Conservation (phyloP, 1,140 invertebrate species). For the Heliconius nattereri region DNA sequence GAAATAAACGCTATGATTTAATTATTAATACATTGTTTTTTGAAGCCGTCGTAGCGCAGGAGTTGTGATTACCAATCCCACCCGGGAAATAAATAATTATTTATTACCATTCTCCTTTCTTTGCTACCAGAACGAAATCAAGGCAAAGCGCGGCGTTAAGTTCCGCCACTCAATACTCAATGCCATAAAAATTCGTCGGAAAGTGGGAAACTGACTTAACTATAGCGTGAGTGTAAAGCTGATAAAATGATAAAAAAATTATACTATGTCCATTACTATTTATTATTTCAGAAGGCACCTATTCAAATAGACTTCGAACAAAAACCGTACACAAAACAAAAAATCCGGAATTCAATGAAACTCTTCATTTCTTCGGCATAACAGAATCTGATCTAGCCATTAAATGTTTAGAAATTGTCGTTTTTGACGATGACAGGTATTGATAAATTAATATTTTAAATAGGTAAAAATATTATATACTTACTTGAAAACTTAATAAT, state of each 20-base stretch:
- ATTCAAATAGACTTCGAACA: constrained; percentile 89
- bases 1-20: neutral
- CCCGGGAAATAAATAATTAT: too few relatives aligned
- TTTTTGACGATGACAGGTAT: constrained; percentile 90
- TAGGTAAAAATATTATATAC: neutral
- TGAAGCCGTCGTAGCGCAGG: too few relatives aligned
- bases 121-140: too few relatives aligned
- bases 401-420: constrained; percentile 87
- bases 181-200: too few relatives aligned
- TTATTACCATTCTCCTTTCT: too few relatives aligned
- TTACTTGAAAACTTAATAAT: neutral
- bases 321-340: constrained; percentile 95
- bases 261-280: neutral
- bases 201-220: too few relatives aligned
- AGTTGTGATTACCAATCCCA: too few relatives aligned
- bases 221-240: too few relatives aligned
- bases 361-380: constrained; percentile 93
- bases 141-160: too few relatives aligned
- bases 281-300: constrained; percentile 69
- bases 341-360: constrained; percentile 97
- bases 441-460: neutral
- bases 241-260: neutral
- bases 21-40: neutral
- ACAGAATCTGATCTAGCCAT: constrained; percentile 88
- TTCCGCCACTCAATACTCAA: too few relatives aligned